These are phyloP conservation scores for Physella acuta DNA, from an alignment of 1,140 invertebrate genomes.

Conservation along the genomic window DNA sequence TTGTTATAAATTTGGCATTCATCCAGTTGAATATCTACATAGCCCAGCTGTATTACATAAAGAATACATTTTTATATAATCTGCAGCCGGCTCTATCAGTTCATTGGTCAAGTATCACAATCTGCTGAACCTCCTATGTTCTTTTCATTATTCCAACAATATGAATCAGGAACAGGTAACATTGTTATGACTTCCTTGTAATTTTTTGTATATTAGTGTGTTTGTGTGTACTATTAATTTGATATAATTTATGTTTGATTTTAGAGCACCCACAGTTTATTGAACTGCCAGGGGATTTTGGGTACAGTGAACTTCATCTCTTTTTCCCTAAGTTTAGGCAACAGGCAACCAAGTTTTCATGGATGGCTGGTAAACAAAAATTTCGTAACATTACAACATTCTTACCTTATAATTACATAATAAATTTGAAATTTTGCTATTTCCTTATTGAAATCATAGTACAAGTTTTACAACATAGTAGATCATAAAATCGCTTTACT, in stretches of 20 bases:
- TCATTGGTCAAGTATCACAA: conserved; percentile 73
- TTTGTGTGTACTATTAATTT: neutral
- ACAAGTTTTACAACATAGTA: too few relatives aligned
- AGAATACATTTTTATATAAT: conserved; percentile 13
- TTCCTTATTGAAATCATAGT: too few relatives aligned
- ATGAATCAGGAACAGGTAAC: conserved; percentile 73
- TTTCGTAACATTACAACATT: too few relatives aligned
- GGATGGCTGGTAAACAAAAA: conserved; percentile 70
- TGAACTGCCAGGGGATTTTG: conserved; percentile 74
- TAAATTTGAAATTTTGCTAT: too few relatives aligned
- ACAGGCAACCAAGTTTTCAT: conserved; percentile 79
- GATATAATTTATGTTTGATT: too few relatives aligned
- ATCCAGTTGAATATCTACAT: too few relatives aligned
- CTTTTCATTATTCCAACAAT: conserved; percentile 79
- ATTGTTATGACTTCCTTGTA: too few relatives aligned
- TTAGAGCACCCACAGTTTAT: conserved; percentile 66
- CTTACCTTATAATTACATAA: too few relatives aligned
- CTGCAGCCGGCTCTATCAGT: conserved; percentile 77
- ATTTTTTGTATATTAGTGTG: neutral
- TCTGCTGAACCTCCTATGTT: conserved; percentile 78
- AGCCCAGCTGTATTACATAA: too few relatives aligned
- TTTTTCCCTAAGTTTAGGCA: conserved; percentile 71
- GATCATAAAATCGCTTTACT: too few relatives aligned
- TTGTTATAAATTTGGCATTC: too few relatives aligned
- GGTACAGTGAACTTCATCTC: conserved; percentile 79